These are phyloP conservation scores for Cerceris rybyensis DNA, from an alignment of 2,888 invertebrate species.

Conservation along the genomic window DNA sequence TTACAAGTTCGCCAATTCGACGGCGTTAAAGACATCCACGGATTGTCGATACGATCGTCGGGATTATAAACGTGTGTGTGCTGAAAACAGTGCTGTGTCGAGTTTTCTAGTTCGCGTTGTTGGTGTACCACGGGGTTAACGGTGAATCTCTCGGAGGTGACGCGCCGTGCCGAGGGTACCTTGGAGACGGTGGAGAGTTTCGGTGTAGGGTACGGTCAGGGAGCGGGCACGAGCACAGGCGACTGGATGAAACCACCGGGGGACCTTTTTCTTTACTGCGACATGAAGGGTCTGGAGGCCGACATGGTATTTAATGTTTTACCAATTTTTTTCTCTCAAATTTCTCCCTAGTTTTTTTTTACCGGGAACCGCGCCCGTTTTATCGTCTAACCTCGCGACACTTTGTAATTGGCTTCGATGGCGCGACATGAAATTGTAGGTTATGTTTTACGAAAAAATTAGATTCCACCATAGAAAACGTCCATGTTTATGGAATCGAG, in stretches of 20 bases:
- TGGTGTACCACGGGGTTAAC: slow-evolving; percentile 69
- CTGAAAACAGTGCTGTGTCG: slow-evolving; percentile 49
- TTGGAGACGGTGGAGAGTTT: slow-evolving; percentile 81
- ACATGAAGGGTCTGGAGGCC: slow-evolving; percentile 92
- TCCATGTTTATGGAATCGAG: not conserved
- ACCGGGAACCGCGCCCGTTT: not conserved
- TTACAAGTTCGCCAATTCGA: too few relatives aligned
- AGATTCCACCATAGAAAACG: not conserved
- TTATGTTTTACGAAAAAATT: not conserved
- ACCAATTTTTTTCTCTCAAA: not conserved
- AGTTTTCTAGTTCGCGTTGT: slow-evolving; percentile 50
- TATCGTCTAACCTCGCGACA: not conserved
- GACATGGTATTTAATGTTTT: slow-evolving; percentile 85
- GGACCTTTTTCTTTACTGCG: slow-evolving; percentile 87
- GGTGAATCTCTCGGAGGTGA: slow-evolving; percentile 76
- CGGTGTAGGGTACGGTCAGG: slow-evolving; percentile 78
- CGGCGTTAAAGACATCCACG: too few relatives aligned
- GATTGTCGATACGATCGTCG: too few relatives aligned
- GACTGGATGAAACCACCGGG: slow-evolving; percentile 87
- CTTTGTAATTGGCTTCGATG: too few relatives aligned
- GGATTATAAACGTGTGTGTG: slow-evolving; percentile 19
- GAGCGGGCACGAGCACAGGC: slow-evolving; percentile 78
- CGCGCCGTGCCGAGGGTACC: slow-evolving; percentile 73
- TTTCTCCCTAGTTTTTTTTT: not conserved
- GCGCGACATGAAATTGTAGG: not conserved